phyloP scores from a whole-genome alignment of 2,888 invertebrate genomes.

The Platypus cylindrus region DNA sequence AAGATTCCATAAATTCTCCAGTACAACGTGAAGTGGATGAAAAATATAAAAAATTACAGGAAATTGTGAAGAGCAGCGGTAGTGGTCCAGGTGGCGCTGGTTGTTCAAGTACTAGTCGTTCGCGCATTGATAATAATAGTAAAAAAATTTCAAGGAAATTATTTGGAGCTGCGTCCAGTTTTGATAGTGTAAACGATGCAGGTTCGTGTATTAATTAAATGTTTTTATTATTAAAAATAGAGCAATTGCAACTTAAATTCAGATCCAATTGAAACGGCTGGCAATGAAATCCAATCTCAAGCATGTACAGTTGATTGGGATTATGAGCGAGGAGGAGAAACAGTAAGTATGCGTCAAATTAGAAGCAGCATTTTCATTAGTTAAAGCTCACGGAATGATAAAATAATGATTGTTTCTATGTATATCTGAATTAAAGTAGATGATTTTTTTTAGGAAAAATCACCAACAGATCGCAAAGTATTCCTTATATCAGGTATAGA shows the following conservation, averaged over 20 bases:
- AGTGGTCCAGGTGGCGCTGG: conserved; percentile 12
- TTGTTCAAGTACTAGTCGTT: too few relatives aligned
- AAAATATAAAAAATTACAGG: conserved; percentile 37
- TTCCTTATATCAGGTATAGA: conserved; percentile 31
- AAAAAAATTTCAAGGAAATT: conserved; percentile 28
- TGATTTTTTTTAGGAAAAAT: conserved; percentile 9
- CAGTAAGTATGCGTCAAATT: too few relatives aligned
- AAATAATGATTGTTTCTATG: too few relatives aligned
- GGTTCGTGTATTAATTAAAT: too few relatives aligned
- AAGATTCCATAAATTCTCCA: neutral
- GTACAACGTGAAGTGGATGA: conserved; percentile 7
- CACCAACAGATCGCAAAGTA: conserved; percentile 12
- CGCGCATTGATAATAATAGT: too few relatives aligned
- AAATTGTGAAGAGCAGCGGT: conserved; percentile 36
- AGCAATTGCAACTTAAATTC: too few relatives aligned
- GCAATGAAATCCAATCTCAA: conserved; percentile 34
- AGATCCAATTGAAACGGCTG: too few relatives aligned
- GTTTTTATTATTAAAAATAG: too few relatives aligned
- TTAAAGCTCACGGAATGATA: too few relatives aligned
- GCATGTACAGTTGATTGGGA: conserved; percentile 63
- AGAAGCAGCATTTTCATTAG: too few relatives aligned
- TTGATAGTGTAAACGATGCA: too few relatives aligned
- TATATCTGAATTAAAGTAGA: too few relatives aligned
- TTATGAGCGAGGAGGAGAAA: conserved; percentile 35
- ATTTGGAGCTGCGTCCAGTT: conserved; percentile 26